phyloP scores from a whole-genome alignment of 2,888 invertebrate genomes.

The Lepidonotus clava region DNA sequence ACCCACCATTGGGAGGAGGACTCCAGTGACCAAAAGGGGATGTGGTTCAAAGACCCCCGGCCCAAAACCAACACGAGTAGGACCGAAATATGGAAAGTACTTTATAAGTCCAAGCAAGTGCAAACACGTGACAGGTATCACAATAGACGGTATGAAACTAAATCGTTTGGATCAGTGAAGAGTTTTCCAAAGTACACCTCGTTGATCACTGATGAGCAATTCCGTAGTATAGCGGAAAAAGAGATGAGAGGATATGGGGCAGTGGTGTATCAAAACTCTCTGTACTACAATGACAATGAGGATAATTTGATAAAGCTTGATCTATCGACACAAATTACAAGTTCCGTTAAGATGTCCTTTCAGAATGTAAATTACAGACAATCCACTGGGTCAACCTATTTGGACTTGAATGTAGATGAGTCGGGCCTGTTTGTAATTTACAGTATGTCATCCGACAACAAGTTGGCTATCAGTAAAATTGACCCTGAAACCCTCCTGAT shows the following conservation, averaged over 20 bases:
- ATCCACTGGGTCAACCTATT: not conserved
- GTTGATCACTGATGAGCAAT: no score
- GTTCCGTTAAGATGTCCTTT: not conserved
- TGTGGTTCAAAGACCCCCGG: conserved; percentile 8
- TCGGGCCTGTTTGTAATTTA: not conserved
- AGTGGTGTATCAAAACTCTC: not conserved
- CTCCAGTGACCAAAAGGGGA: not conserved
- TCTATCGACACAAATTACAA: not conserved
- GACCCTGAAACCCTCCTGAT: not conserved
- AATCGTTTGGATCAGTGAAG: no score
- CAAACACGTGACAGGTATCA: no score
- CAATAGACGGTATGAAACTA: no score
- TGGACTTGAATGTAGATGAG: conserved; percentile 38
- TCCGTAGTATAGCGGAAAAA: no score
- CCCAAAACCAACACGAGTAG: not conserved
- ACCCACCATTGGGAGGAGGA: not conserved
- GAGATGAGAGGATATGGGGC: not conserved
- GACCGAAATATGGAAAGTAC: not conserved
- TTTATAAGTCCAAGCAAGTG: no score
- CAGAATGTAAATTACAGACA: not conserved
- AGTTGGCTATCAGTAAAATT: not conserved
- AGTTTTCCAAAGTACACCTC: no score
- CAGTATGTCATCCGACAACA: not conserved
- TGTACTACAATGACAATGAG: conserved; percentile 17
- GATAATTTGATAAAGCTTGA: not conserved